Conservation (phyloP, 2,888 invertebrate species). For the Rugalucina vietnamica region DNA sequence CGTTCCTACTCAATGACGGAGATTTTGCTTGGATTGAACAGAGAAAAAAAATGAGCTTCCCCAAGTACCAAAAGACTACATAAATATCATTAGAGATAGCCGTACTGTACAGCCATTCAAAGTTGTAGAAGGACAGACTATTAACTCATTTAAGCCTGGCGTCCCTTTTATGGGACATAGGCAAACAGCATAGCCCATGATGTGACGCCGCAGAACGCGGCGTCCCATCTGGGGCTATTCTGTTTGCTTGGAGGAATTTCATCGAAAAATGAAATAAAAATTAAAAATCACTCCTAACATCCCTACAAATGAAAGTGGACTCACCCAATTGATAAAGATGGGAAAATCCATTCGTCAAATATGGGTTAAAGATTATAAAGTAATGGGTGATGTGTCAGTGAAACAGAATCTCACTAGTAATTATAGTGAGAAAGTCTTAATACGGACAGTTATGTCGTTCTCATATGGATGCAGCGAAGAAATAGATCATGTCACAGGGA, state of each 20-base stretch:
- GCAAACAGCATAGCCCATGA: too few relatives aligned
- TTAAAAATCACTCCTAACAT: too few relatives aligned
- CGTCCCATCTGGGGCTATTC: too few relatives aligned
- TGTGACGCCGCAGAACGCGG: too few relatives aligned
- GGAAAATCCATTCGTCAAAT: too few relatives aligned
- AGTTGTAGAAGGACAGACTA: not conserved
- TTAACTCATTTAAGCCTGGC: not conserved
- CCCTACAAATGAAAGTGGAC: too few relatives aligned
- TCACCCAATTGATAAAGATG: too few relatives aligned
- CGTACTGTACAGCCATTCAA: not conserved
- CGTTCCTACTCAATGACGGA: not conserved
- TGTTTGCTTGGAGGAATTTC: too few relatives aligned
- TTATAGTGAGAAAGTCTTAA: conserved; percentile 4
- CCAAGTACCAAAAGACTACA: not conserved
- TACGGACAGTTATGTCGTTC: conserved; percentile 11
- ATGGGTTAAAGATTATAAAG: not conserved
- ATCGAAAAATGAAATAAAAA: too few relatives aligned
- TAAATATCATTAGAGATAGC: not conserved
- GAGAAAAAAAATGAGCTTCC: not conserved
- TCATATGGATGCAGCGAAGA: conserved; percentile 17
- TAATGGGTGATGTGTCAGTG: not conserved
- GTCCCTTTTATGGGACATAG: too few relatives aligned
- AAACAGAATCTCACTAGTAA: not conserved
- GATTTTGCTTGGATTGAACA: conserved; percentile 1
- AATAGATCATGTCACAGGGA: not conserved